These are phyloP conservation scores for Heliconius ethilla DNA, from an alignment of 2,888 invertebrate species.

Conservation along the genomic window DNA sequence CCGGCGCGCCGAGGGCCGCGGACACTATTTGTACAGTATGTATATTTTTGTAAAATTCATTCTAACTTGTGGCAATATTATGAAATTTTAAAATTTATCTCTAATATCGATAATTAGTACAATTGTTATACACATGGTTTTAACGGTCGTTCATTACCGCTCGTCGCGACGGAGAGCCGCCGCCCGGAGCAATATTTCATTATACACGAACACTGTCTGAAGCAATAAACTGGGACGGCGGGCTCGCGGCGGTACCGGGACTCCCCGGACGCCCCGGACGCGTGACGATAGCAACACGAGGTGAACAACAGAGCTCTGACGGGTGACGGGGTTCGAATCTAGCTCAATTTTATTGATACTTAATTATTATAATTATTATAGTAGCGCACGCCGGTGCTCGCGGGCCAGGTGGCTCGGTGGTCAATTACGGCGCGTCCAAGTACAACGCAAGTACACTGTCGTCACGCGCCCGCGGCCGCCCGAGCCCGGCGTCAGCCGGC, in stretches of 20 bases:
- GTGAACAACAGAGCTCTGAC: slow-evolving; percentile 49
- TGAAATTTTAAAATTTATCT: slow-evolving; percentile 72
- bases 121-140: slow-evolving; percentile 63
- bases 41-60: slow-evolving; percentile 81
- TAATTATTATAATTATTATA: slow-evolving; percentile 62
- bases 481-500: slow-evolving; percentile 60
- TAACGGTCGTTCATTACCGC: slow-evolving; percentile 44
- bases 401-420: slow-evolving; percentile 50
- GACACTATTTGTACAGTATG: slow-evolving; percentile 79
- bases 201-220: slow-evolving; percentile 52
- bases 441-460: slow-evolving; percentile 47
- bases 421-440: no score
- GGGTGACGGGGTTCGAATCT: slow-evolving; percentile 64
- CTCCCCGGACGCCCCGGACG: slow-evolving; percentile 20
- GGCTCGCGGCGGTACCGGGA: slow-evolving; percentile 1
- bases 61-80: slow-evolving; percentile 79
- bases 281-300: slow-evolving; percentile 43
- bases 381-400: slow-evolving; percentile 53
- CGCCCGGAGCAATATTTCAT: slow-evolving; percentile 64
- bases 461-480: slow-evolving; percentile 61
- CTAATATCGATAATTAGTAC: slow-evolving; percentile 73
- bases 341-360: slow-evolving; percentile 80
- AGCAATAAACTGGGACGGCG: slow-evolving; percentile 55
- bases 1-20: slow-evolving; percentile 63
- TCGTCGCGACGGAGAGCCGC: slow-evolving; percentile 52